Evolutionary conservation across 2,797 vertebrate species (phyloP).

Genomic region (Channallabes apus): DNA sequence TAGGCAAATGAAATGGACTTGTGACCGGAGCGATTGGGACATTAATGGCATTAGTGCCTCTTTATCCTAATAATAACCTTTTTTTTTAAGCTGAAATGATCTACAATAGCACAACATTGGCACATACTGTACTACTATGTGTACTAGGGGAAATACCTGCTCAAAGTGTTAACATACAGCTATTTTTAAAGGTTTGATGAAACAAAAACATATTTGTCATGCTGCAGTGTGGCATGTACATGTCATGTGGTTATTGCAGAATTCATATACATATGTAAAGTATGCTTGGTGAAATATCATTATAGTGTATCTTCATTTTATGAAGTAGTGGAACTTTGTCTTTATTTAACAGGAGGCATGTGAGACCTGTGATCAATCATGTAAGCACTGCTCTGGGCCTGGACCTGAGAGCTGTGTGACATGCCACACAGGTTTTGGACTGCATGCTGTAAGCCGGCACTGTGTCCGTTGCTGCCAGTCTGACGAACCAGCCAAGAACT

Average conservation of each 20-base stretch:
- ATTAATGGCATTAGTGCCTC: not conserved
- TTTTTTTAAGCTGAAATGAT: not conserved
- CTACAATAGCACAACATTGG: not conserved
- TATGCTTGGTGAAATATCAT: not conserved
- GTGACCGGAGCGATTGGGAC: not conserved
- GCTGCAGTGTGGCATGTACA: too few relatives aligned
- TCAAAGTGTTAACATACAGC: not conserved
- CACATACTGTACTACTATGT: not conserved
- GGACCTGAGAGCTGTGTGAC: slow-evolving; percentile 74
- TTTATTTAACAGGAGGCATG: slow-evolving; percentile 29
- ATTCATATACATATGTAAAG: too few relatives aligned
- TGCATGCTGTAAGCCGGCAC: slow-evolving; percentile 70
- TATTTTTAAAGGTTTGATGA: not conserved
- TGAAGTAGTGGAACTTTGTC: not conserved
- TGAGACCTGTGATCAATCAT: slow-evolving; percentile 73
- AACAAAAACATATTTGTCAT: not conserved
- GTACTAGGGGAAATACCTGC: not conserved
- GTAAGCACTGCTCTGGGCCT: slow-evolving; percentile 72
- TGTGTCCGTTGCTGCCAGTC: slow-evolving; percentile 74
- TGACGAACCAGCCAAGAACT: slow-evolving; percentile 62
- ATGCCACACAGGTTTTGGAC: slow-evolving; percentile 69
- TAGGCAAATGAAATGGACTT: too few relatives aligned
- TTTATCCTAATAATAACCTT: not conserved
- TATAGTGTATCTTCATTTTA: not conserved
- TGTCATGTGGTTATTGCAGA: not conserved